Evolutionary conservation across 2,888 invertebrate species (phyloP).

Genomic region (Phengaris alcon): DNA sequence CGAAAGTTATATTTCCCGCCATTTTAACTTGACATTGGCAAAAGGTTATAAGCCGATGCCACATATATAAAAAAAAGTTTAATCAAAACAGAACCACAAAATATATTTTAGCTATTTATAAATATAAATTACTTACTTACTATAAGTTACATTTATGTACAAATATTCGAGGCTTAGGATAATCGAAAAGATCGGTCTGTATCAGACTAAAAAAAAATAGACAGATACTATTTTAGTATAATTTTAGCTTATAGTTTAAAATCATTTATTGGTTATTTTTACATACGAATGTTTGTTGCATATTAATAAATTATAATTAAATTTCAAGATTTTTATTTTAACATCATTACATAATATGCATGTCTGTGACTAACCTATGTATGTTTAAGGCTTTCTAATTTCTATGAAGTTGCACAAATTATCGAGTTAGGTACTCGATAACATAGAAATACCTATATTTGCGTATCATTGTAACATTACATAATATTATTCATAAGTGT

Average conservation of each 20-base stretch:
- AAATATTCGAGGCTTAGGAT: conserved; percentile 53
- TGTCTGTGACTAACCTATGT: neutral
- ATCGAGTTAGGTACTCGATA: neutral
- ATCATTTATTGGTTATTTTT: conserved; percentile 28
- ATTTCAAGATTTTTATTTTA: conserved; percentile 39
- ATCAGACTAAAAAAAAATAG: conserved; percentile 56
- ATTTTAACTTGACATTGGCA: too few relatives aligned
- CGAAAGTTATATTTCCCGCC: too few relatives aligned
- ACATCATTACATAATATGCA: neutral
- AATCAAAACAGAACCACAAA: neutral
- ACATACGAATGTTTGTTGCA: conserved; percentile 38
- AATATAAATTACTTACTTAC: conserved; percentile 3
- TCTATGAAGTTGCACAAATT: neutral
- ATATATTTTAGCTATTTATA: neutral
- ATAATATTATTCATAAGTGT: neutral
- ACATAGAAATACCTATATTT: neutral
- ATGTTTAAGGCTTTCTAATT: conserved; percentile 3
- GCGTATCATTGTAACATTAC: neutral
- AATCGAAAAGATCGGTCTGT: conserved; percentile 60
- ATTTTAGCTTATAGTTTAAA: conserved; percentile 29
- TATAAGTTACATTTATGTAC: conserved; percentile 39
- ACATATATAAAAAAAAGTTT: too few relatives aligned
- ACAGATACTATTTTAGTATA: conserved; percentile 28
- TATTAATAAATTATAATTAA: conserved; percentile 45
- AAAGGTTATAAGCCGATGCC: too few relatives aligned